Base-by-base conservation (phyloP, 1,140 invertebrate species). In the Acyrthosiphon pisum region DNA sequence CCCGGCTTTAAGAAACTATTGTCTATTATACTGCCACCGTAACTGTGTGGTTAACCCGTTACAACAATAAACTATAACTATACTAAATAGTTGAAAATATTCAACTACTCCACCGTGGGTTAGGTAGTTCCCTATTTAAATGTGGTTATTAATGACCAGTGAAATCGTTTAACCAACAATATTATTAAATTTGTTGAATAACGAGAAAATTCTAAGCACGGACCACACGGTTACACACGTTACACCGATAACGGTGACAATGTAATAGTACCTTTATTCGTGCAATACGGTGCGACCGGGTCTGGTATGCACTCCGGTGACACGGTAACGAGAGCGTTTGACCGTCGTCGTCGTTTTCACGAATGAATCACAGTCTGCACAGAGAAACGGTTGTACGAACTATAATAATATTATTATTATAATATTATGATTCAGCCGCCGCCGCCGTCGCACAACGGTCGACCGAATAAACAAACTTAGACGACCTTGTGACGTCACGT, bases 401-500 rank as follows among this genome's bases (percentile, higher is more conserved):
- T 53, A 26, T 76, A n/a, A 76, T 76, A 76, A 76, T 76, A 76
- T 30, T 68, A 68, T 68, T 68, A 30, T 60, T 60, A 60, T 76
- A 18, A 76, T 76, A 26, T 56, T 56, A 76, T 76, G 60, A 76
- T 76, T 76, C 60, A 91, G 23, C 11, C 56, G 41, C 35, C 56
- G 41, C 35, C 90, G 90, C 60, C 30, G 35, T 9, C 56, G 86
- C 35, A 20, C 81, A 68, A 68, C 60, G 30, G 81, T 41, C 8
- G 37, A 41, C 26, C 56, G 30, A 56, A 37, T 86, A 86, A 93
- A 93, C 91, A 86, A 93, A 93, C 91, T 86, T 53, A 3, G 37
- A 56, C 91, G 91, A 93, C 91, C 91, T 93, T 93, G 91, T 86
- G 81, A 84, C 91, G 91, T 93, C 81, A 93, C 91, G 18, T 35